phyloP scores from a whole-genome alignment of 1,140 invertebrate species.

The Limonius californicus region DNA sequence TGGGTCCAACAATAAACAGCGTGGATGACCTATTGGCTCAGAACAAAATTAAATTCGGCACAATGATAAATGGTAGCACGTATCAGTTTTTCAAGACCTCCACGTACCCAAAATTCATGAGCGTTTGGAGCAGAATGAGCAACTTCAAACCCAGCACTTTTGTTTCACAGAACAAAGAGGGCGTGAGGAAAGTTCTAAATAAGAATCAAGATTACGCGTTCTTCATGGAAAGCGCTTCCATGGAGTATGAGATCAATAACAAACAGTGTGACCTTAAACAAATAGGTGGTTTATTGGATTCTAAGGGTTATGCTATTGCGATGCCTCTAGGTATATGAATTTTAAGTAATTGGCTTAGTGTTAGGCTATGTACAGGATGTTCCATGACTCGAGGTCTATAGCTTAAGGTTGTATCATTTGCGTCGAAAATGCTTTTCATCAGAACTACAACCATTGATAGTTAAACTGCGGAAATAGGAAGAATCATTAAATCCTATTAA shows the following conservation, averaged over 20 bases:
- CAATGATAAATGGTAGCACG: slow-evolving; percentile 67
- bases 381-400: no score
- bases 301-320: slow-evolving; percentile 79
- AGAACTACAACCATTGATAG: no score
- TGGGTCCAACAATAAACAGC: slow-evolving; percentile 78
- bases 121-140: slow-evolving; percentile 74
- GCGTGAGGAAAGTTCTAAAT: slow-evolving; percentile 73
- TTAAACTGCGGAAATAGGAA: no score
- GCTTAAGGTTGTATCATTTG: no score
- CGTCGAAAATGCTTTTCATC: no score
- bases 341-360: no score
- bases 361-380: no score
- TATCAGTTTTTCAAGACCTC: slow-evolving; percentile 68
- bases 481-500: no score
- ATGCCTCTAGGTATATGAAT: slow-evolving; percentile 71
- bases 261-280: slow-evolving; percentile 69
- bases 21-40: slow-evolving; percentile 88
- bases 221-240: slow-evolving; percentile 80
- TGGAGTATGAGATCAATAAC: slow-evolving; percentile 75
- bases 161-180: slow-evolving; percentile 74
- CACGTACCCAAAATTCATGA: slow-evolving; percentile 64
- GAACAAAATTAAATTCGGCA: slow-evolving; percentile 86
- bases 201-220: slow-evolving; percentile 69
- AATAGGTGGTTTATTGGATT: slow-evolving; percentile 71
- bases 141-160: slow-evolving; percentile 77